Percentiles rank a stretch among this genome's conserved stretches.
phyloP scores from a whole-genome alignment of 2,888 invertebrate genomes.

The Melanchra persicariae region DNA sequence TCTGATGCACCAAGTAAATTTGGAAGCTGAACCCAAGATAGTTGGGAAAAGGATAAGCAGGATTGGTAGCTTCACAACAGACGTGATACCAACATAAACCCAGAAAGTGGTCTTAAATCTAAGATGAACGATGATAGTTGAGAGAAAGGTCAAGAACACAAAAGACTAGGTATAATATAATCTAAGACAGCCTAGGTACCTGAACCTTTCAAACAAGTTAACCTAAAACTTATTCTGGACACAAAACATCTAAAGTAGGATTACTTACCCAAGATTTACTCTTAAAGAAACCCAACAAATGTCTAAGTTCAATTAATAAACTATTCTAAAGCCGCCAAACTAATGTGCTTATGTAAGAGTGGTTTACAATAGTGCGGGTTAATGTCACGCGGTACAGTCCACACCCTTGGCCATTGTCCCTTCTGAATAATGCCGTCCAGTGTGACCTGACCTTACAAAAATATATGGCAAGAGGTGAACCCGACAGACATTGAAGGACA shows the following conservation, averaged over 20 bases:
- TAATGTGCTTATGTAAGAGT: constrained; percentile 54
- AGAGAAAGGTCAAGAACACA: not conserved
- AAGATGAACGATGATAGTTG: not conserved
- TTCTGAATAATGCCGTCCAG: constrained; percentile 56
- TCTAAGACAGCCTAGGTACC: not conserved
- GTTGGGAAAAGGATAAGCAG: not conserved
- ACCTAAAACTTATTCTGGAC: constrained; percentile 22
- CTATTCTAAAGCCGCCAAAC: constrained; percentile 32
- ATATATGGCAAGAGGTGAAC: constrained; percentile 56
- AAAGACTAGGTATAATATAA: not conserved
- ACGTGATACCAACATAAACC: not conserved
- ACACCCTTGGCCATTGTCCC: constrained; percentile 61
- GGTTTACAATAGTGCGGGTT: constrained; percentile 53
- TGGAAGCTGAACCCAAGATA: not conserved
- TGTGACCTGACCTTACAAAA: constrained; percentile 57
- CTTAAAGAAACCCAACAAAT: constrained; percentile 39
- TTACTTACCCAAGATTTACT: constrained; percentile 43
- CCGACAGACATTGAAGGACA: constrained; percentile 27
- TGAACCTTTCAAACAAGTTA: constrained; percentile 7
- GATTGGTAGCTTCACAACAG: too few species aligned
- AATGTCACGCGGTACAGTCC: constrained; percentile 63
- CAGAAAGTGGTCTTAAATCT: not conserved
- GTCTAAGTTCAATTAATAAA: constrained; percentile 51
- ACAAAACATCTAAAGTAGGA: constrained; percentile 26
- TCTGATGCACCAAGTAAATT: too few species aligned